Evolutionary conservation across 2,797 vertebrate species (phyloP).

Genomic region (Mareca penelope): DNA sequence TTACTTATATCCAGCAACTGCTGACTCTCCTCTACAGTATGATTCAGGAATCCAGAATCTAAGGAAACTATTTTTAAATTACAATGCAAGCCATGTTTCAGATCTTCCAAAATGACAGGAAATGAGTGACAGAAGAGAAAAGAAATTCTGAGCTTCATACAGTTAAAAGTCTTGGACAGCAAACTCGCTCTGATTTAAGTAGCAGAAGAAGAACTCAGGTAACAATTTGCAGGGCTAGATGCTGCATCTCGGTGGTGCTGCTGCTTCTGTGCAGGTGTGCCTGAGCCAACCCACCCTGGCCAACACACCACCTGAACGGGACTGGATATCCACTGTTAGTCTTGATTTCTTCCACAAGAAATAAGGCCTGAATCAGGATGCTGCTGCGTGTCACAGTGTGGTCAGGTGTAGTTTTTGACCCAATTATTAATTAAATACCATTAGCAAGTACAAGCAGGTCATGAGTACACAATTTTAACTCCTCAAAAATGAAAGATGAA

Average conservation of each 20-base stretch:
- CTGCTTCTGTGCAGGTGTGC: fast-evolving
- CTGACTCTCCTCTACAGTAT: background rate
- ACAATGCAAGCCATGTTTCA: background rate
- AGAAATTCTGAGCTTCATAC: background rate
- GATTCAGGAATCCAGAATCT: background rate
- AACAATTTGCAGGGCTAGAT: background rate
- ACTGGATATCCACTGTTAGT: background rate
- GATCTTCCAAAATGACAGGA: background rate
- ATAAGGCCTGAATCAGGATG: background rate
- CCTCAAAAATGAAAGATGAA: background rate
- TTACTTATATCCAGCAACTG: background rate
- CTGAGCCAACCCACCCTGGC: background rate
- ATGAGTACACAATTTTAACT: background rate
- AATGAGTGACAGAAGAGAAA: background rate
- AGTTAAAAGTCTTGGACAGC: background rate
- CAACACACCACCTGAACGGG: background rate
- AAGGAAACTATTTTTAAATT: background rate
- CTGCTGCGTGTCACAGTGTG: background rate
- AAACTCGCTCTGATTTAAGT: background rate
- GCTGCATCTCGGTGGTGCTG: background rate
- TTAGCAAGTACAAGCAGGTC: background rate
- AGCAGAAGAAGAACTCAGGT: background rate
- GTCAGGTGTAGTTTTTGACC: background rate
- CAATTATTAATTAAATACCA: background rate
- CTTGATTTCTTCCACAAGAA: background rate